A percentile compares a stretch with the other conserved stretches of the same genome.
Conservation (phyloP, 1,140 invertebrate genomes). For the Lordiphosa collinella region DNA sequence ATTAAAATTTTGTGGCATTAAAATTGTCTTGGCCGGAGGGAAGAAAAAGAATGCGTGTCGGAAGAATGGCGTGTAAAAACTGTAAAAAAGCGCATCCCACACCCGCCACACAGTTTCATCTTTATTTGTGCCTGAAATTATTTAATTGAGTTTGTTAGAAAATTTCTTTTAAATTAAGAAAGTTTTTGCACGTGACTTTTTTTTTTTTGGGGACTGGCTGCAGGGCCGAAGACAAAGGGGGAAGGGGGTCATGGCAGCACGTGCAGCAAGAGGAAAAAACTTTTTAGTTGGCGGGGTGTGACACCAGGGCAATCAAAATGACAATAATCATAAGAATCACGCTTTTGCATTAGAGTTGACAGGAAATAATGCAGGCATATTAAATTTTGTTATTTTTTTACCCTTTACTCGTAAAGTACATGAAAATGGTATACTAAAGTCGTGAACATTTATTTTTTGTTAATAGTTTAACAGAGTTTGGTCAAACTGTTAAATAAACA, state of each 20-base stretch:
- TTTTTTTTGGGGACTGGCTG: slow-evolving; percentile 34
- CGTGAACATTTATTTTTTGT: too few species aligned
- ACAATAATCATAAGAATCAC: slow-evolving; percentile 56
- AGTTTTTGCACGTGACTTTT: slow-evolving; percentile 71
- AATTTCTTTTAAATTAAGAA: slow-evolving; percentile 78
- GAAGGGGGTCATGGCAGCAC: slow-evolving; percentile 34
- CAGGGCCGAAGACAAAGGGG: background rate
- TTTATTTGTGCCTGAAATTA: slow-evolving; percentile 71
- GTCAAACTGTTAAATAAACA: too few species aligned
- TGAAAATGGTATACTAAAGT: too few species aligned
- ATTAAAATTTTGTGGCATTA: slow-evolving; percentile 57
- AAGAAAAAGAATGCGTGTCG: slow-evolving; percentile 10
- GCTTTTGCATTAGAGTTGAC: slow-evolving; percentile 20
- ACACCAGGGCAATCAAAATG: slow-evolving; percentile 39
- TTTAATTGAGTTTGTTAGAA: slow-evolving; percentile 77
- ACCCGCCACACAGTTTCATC: slow-evolving; percentile 43
- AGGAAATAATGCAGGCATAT: background rate
- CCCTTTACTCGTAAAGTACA: too few species aligned
- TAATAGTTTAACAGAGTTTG: too few species aligned
- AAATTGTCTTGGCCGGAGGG: slow-evolving; percentile 50
- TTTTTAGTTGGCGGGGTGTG: slow-evolving; percentile 15
- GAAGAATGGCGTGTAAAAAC: slow-evolving; percentile 17
- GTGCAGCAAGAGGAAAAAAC: slow-evolving; percentile 55
- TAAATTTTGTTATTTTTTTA: too few species aligned
- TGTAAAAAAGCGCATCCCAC: slow-evolving; percentile 36